These are phyloP conservation scores for Laodelphax striatellus DNA, from an alignment of 1,140 invertebrate species.

Conservation along the genomic window DNA sequence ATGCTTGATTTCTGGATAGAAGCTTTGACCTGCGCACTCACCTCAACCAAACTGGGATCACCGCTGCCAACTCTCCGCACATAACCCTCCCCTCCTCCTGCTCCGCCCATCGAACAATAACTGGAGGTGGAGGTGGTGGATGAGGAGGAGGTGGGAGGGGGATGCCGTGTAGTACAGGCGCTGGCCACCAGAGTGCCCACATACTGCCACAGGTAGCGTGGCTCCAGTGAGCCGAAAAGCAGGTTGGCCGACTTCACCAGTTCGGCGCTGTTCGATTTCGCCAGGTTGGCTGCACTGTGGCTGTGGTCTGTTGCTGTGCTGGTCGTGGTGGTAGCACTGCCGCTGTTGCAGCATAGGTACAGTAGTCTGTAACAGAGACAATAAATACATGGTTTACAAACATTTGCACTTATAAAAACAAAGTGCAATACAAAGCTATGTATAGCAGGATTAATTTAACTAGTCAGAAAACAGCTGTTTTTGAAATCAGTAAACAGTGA, in stretches of 20 bases:
- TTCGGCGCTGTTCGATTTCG: slow-evolving; percentile 31
- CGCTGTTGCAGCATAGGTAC: slow-evolving; percentile 22
- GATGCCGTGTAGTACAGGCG: slow-evolving; percentile 19
- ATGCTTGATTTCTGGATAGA: too few species aligned
- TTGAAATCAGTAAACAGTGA: too few species aligned
- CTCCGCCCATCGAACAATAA: too few species aligned
- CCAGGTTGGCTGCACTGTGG: slow-evolving; percentile 36
- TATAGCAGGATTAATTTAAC: too few species aligned
- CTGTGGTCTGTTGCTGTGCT: slow-evolving; percentile 21
- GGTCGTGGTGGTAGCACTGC: slow-evolving; percentile 10
- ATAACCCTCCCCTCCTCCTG: slow-evolving; percentile 21
- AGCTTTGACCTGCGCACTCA: slow-evolving; percentile 21
- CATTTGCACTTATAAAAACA: too few species aligned
- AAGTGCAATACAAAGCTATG: too few species aligned
- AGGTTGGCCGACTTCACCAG: slow-evolving; percentile 77
- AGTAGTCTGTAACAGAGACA: slow-evolving; percentile 21
- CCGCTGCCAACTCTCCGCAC: slow-evolving; percentile 45
- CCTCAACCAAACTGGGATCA: slow-evolving; percentile 45
- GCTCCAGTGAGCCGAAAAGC: slow-evolving; percentile 72
- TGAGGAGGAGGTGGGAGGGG: background rate
- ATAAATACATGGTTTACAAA: too few species aligned
- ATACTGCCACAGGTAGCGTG: slow-evolving; percentile 79
- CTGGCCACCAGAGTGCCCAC: slow-evolving; percentile 55
- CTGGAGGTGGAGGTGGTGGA: slow-evolving; percentile 17
- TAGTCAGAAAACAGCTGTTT: too few species aligned